A percentile compares a stretch with the other conserved stretches of the same genome.
Conservation (phyloP, 2,888 invertebrate genomes). For the Papilio elwesi region DNA sequence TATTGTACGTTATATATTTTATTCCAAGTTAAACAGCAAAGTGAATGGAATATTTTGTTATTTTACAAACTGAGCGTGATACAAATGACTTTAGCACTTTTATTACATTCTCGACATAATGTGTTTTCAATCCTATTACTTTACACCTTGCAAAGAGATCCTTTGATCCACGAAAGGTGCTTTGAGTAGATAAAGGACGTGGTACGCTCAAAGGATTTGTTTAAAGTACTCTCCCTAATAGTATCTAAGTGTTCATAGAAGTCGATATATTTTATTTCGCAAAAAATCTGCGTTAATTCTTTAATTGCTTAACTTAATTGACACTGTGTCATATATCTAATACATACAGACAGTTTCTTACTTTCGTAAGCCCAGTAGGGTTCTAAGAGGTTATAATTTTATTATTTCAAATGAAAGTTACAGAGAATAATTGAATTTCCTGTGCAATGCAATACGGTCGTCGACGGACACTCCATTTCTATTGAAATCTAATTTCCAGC, state of each 20-base stretch:
- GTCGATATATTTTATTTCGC: background rate
- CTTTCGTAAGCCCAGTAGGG: no score
- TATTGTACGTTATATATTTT: background rate
- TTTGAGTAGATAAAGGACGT: slow-evolving; percentile 15
- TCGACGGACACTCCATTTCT: slow-evolving; percentile 6
- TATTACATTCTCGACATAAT: slow-evolving; percentile 20
- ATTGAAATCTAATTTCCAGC: slow-evolving; percentile 29
- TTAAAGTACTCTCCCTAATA: slow-evolving; percentile 7
- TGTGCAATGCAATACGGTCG: slow-evolving; percentile 4
- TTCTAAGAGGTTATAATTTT: background rate
- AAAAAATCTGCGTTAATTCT: background rate
- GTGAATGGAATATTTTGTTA: background rate
- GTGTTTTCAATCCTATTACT: slow-evolving; percentile 36
- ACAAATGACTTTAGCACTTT: slow-evolving; percentile 21
- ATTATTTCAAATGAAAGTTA: background rate
- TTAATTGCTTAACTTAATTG: no score
- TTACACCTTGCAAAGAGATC: slow-evolving; percentile 32
- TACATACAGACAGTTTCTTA: no score
- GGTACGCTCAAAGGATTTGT: slow-evolving; percentile 12
- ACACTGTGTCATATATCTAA: no score
- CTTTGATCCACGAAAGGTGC: slow-evolving; percentile 33
- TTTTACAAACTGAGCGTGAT: background rate
- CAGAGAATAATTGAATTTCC: slow-evolving; percentile 6
- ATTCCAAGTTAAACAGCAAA: background rate
- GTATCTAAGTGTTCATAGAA: slow-evolving; percentile 33